Evolutionary conservation across 2,888 invertebrate genomes (phyloP).

Genomic region (Cloeon dipterum): DNA sequence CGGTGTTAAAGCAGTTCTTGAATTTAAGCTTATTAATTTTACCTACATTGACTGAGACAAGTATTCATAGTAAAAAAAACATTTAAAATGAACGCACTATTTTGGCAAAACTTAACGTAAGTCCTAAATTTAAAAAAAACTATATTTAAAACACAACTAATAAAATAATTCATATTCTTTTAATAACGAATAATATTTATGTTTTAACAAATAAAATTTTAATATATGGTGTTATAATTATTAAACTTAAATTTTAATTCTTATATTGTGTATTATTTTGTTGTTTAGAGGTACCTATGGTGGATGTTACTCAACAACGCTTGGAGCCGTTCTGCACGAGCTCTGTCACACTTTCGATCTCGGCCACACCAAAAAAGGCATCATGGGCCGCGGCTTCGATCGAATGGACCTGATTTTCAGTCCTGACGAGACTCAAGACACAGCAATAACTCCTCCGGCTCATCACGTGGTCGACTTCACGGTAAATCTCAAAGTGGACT

Average conservation of each 20-base stretch:
- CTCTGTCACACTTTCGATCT: constrained; percentile 85
- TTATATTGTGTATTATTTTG: background rate
- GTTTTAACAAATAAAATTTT: too few relatives aligned
- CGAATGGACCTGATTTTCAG: constrained; percentile 56
- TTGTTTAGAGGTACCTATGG: constrained; percentile 47
- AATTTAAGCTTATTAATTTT: constrained; percentile 2
- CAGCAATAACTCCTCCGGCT: constrained; percentile 31
- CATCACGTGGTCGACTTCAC: constrained; percentile 34
- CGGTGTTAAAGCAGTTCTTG: background rate
- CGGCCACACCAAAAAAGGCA: constrained; percentile 72
- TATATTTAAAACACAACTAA: too few relatives aligned
- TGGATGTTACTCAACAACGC: constrained; percentile 70
- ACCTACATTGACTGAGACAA: too few relatives aligned
- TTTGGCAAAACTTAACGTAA: too few relatives aligned
- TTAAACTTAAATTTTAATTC: constrained; percentile 1
- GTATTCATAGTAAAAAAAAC: background rate
- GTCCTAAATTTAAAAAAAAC: too few relatives aligned
- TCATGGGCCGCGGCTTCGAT: constrained; percentile 84
- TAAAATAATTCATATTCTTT: too few relatives aligned
- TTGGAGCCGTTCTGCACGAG: constrained; percentile 84
- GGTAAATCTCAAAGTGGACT: constrained; percentile 32
- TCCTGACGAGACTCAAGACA: constrained; percentile 25
- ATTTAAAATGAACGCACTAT: too few relatives aligned
- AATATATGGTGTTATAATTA: constrained; percentile 2
- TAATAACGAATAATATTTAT: too few relatives aligned